phyloP scores from a whole-genome alignment of 2,888 invertebrate species.

The Eilema depressum region DNA sequence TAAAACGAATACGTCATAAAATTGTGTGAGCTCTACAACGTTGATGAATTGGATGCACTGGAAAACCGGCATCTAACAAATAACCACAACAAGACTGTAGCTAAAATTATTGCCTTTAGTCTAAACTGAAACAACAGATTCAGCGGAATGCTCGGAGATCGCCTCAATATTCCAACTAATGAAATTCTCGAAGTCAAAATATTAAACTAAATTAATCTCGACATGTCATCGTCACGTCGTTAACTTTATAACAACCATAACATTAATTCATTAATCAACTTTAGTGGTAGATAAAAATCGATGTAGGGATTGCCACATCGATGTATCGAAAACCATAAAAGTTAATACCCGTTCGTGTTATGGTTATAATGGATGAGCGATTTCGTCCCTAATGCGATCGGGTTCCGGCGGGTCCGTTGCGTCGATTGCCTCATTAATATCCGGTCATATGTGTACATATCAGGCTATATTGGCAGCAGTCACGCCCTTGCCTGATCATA shows the following conservation, averaged over 20 bases:
- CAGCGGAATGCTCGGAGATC: background rate
- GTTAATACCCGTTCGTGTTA: conserved; percentile 61
- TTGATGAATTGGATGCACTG: background rate
- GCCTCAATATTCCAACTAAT: conserved; percentile 16
- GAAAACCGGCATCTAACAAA: background rate
- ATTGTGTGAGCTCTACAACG: background rate
- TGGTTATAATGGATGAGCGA: conserved; percentile 68
- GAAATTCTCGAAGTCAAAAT: conserved; percentile 10
- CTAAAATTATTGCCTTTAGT: background rate
- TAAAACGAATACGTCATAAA: background rate
- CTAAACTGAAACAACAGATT: background rate
- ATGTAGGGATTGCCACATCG: conserved; percentile 36
- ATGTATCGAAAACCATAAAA: conserved; percentile 55
- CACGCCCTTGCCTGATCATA: conserved; percentile 58
- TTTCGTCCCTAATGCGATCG: conserved; percentile 65
- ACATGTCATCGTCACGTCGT: background rate
- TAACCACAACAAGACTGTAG: background rate
- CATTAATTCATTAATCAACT: conserved; percentile 43
- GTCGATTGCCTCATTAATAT: conserved; percentile 79
- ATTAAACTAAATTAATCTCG: background rate
- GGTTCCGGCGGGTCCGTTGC: conserved; percentile 61
- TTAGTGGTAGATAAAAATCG: conserved; percentile 35
- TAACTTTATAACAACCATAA: conserved; percentile 11
- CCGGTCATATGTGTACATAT: conserved; percentile 67
- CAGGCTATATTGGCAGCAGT: conserved; percentile 48